phyloP scores from a whole-genome alignment of 2,888 invertebrate species.

The Raillietiella orientalis region DNA sequence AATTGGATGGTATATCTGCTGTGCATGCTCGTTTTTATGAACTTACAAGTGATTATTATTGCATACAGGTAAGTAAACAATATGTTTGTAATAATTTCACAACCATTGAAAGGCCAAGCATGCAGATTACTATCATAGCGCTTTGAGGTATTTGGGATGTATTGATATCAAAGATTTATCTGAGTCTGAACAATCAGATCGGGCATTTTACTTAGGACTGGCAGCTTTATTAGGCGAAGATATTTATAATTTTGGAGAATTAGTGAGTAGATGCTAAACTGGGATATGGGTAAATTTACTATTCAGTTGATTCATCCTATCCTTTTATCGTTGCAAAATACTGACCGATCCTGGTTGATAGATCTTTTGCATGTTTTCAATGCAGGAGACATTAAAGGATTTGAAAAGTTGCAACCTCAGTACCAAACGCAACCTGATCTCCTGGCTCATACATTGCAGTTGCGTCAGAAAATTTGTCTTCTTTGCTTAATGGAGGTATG shows the following conservation, averaged over 20 bases:
- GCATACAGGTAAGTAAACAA: slow-evolving; percentile 20
- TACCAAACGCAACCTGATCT: slow-evolving; percentile 57
- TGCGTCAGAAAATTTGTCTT: slow-evolving; percentile 73
- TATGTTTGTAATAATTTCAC: neutral
- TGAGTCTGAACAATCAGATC: slow-evolving; percentile 28
- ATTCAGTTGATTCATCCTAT: slow-evolving; percentile 77
- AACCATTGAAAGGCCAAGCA: slow-evolving; percentile 42
- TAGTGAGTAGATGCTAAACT: slow-evolving; percentile 24
- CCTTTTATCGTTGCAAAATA: slow-evolving; percentile 43
- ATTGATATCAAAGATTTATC: slow-evolving; percentile 30
- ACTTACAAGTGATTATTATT: slow-evolving; percentile 65
- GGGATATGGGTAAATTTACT: too few relatives aligned
- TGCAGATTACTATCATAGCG: slow-evolving; percentile 78
- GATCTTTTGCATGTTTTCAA: slow-evolving; percentile 61
- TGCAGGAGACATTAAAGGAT: slow-evolving; percentile 40
- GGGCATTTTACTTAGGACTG: slow-evolving; percentile 66
- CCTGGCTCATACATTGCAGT: slow-evolving; percentile 36
- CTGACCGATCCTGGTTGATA: slow-evolving; percentile 54
- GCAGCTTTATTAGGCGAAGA: slow-evolving; percentile 80
- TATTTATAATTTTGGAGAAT: slow-evolving; percentile 86
- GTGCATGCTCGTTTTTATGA: slow-evolving; percentile 84
- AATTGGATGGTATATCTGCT: slow-evolving; percentile 62
- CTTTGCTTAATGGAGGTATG: slow-evolving; percentile 74
- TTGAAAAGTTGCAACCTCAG: slow-evolving; percentile 30
- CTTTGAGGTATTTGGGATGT: slow-evolving; percentile 47